Conservation (phyloP, 2,113 vertebrate species). For the Ailuropoda melanoleuca region DNA sequence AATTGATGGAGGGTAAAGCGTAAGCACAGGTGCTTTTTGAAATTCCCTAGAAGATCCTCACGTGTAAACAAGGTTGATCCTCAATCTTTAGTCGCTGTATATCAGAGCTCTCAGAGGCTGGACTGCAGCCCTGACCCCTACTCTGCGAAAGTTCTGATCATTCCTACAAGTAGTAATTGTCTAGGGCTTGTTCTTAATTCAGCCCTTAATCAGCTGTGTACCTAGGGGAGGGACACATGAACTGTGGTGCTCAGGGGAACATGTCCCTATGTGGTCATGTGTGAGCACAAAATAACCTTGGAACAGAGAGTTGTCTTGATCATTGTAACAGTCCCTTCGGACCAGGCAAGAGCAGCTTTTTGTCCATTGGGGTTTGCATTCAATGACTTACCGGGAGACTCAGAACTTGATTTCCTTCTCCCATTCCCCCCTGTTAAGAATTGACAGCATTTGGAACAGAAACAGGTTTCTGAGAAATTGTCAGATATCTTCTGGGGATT, state of each 20-base stretch:
- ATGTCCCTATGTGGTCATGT: not conserved
- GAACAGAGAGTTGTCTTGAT: not conserved
- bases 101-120: not conserved
- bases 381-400: constrained; percentile 11
- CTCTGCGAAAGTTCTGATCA: not conserved
- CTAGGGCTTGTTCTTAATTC: not conserved
- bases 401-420: constrained; percentile 18
- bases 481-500: constrained; percentile 42
- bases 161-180: not conserved
- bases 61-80: not conserved
- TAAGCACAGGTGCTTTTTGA: not conserved
- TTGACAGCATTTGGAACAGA: constrained; percentile 23
- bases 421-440: not conserved
- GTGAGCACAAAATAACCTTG: not conserved
- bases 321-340: not conserved
- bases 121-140: not conserved
- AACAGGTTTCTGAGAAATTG: constrained; percentile 41
- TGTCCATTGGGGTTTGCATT: not conserved
- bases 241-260: not conserved
- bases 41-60: not conserved
- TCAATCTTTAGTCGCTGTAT: not conserved
- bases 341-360: not conserved
- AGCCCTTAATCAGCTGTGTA: not conserved
- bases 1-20: not conserved
- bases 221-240: not conserved